Base-by-base conservation (phyloP, 2,888 invertebrate genomes). In the Scaptomyza cyrtandrae region DNA sequence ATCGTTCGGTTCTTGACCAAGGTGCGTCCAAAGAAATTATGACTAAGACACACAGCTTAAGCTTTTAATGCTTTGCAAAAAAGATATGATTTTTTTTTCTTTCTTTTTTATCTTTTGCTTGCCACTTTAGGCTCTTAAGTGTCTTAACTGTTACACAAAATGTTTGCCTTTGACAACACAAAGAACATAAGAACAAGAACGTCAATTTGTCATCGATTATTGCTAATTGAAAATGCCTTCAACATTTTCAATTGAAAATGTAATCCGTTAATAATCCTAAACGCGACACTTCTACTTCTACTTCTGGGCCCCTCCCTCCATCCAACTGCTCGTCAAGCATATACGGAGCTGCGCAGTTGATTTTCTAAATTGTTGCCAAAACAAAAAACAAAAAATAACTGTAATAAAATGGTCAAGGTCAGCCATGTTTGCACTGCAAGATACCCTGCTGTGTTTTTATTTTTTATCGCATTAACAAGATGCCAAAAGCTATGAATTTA, bases 171-270 rank as follows among this genome's bases (percentile, higher is more conserved):
- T 24, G 24, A 24, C 24, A 31, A 27, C 6, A 27, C 1, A 1
- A 27, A 16, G 10, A 31, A 11, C 33, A 39, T 46, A 55, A 56
- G 35, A 33, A 5, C 10, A 33, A 33, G 58, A 43, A 61, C 61
- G 27, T 2, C 60, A 54, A 78, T 82, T 85, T 71, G 55, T 54
- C 61, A 45, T 60, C 54, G 73, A 73, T 75, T 75, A 71, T 45
- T 58, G 50, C 66, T 67, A 82, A 82, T 85, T 81, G 55, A 67
- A 71, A 71, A 69, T 71, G 71, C 57, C 69, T 56, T 61, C 19
- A 76, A 64, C 71, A 68, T 74, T 66, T 58, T 56, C 33, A 71
- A 77, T 77, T 77, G 69, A 65, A 76, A 68, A 57, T 67, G 64
- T 72, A 80, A 80, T 83, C 68, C 75, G 48, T 74, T 82, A 73